Base-by-base conservation (phyloP, 1,140 invertebrate genomes). In the Tribolium castaneum region DNA sequence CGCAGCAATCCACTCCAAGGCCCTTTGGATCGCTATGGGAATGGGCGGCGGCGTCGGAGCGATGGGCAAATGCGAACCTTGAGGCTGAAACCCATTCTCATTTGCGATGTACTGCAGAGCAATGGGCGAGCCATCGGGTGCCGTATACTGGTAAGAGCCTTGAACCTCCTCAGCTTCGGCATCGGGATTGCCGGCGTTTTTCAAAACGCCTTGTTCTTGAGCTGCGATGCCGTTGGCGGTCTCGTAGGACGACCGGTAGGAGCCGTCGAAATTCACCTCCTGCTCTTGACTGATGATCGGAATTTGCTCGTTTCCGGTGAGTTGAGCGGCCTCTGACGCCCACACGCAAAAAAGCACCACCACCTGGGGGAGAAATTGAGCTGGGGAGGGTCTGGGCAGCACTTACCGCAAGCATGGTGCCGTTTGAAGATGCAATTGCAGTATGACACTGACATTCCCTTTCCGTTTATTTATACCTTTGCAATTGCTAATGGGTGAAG, bases 161-260 rank as follows among this genome's bases (percentile, higher is more conserved):
- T 77, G 74, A 13, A 80, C 82, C 50, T 78, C 80, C 49, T 78
- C 79, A 7, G 88, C 87, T 78, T 87, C 86, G 10, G 85, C 78
- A 74, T 88, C 79, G n/a, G 19, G 49, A 54, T 54, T 74, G 62
- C 88, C 87, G 12, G 88, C 81, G 79, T 90, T 88, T 83, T 89
- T 89, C 35, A 90, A 80, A 9, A 85, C 81, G 13, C 91, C 92
- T 6, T 86, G 82, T 80, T 91, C 90, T 54, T 90, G 78, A 0
- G 85, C 88, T 3, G 83, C 77, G 76, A 92, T 92, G 13, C 91
- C 91, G 80, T 93, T 92, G 52, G 86, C 90, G 39, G 92, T 91
- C 80, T 92, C 89, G 85, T 88, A 93, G 3, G 76, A 71, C 3
- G 30, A 70, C 7, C 52, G 56, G 85, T 85, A 90, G 13, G 87